These are phyloP conservation scores for Synergus itoensis DNA, from an alignment of 2,888 invertebrate species.

Conservation along the genomic window DNA sequence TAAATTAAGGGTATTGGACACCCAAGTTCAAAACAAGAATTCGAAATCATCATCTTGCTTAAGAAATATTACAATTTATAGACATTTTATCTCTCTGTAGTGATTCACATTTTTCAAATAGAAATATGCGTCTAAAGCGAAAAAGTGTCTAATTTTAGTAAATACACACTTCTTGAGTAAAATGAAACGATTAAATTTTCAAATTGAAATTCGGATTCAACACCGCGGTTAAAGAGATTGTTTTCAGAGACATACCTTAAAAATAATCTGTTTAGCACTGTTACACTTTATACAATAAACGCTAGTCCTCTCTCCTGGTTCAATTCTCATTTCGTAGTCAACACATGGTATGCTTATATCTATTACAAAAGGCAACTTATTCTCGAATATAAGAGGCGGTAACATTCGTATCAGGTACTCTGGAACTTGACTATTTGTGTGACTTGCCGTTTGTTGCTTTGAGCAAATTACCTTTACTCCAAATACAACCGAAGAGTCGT, in stretches of 20 bases:
- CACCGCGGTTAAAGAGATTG: background rate
- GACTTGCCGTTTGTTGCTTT: slow-evolving; percentile 66
- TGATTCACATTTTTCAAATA: too few species aligned
- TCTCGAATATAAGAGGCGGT: slow-evolving; percentile 87
- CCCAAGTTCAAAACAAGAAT: too few species aligned
- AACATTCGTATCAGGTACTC: slow-evolving; percentile 86
- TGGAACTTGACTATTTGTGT: slow-evolving; percentile 79
- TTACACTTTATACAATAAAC: slow-evolving; percentile 84
- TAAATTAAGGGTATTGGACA: background rate
- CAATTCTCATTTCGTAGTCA: slow-evolving; percentile 81
- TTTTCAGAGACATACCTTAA: slow-evolving; percentile 70
- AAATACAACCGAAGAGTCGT: slow-evolving; percentile 81
- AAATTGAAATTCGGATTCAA: background rate
- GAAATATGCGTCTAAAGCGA: too few species aligned
- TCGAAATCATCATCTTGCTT: too few species aligned
- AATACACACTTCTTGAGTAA: too few species aligned
- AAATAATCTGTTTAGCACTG: slow-evolving; percentile 79
- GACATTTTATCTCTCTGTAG: too few species aligned
- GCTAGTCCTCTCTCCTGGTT: slow-evolving; percentile 86
- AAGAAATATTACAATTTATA: too few species aligned
- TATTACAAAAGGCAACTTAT: slow-evolving; percentile 87
- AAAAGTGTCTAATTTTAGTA: too few species aligned
- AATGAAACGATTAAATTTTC: too few species aligned
- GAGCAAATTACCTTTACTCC: slow-evolving; percentile 81
- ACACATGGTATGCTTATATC: slow-evolving; percentile 80